Base-by-base conservation (phyloP, 2,888 invertebrate species). In the Dastarcus helophoroides region DNA sequence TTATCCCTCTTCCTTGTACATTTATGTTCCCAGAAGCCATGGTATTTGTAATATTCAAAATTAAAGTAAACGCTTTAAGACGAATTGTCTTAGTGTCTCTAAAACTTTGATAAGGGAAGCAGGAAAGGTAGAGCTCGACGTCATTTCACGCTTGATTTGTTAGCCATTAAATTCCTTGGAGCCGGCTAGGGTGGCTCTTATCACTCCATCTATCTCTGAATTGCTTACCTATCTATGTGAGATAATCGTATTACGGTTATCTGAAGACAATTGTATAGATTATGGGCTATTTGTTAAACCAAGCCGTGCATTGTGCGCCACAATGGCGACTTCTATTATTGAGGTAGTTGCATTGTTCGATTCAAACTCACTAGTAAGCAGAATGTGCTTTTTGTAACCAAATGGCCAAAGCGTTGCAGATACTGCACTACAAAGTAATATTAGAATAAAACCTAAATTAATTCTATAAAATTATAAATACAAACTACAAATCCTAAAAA, bases 71-170 rank as follows among this genome's bases (percentile, higher is more conserved):
- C 15, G 22, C 14, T n/a, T 12, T 15, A 26, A 26, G 30, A 22
- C 26, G 31, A 27, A 14, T 27, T 22, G 26, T 31, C 24, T 31
- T 27, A 35, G 24, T 27, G 35, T 23, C 24, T 14, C 24, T 15
- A 28, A 19, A 28, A 26, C 21, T 30, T 25, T 23, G 15, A 16
- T 21, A 7, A 17, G 11, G 21, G 10, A 14, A n/a, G 17, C n/a
- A 14, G 29, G 29, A 37, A 42, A 25, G 35, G 31, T 39, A 41
- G 38, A 28, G 36, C 37, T 35, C 37, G 35, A 48, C 41, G 40
- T 49, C 43, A 48, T 49, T 49, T 48, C 44, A 48, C 43, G 47
- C 35, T 46, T 49, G 49, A 49, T 47, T 48, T 48, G 46, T 38
- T 39, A 39, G 40, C 48, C 40, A 46, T 49, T 48, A 49, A 39